These are phyloP conservation scores for Typhlichthys subterraneus DNA, from an alignment of 2,797 vertebrate species.

Conservation along the genomic window DNA sequence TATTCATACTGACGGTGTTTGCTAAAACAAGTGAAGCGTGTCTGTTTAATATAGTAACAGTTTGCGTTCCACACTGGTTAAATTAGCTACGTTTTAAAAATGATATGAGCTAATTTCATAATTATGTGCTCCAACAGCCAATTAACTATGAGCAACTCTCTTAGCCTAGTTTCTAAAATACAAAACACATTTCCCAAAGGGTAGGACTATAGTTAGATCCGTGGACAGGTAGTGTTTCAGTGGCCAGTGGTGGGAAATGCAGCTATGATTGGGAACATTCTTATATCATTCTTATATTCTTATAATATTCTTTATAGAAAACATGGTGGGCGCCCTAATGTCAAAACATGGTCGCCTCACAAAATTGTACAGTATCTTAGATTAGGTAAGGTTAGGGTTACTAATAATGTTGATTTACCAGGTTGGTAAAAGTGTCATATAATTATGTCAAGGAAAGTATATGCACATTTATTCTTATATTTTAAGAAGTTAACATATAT, in stretches of 20 bases:
- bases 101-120: slow-evolving; percentile 25
- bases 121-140: slow-evolving; percentile 43
- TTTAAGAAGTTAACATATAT: no score
- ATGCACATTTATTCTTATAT: slow-evolving; percentile 21
- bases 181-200: slow-evolving; percentile 46
- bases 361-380: no score
- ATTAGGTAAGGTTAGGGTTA: no score
- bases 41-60: not conserved
- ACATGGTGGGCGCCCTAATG: not conserved
- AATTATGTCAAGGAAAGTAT: slow-evolving; percentile 21
- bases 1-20: slow-evolving; percentile 11
- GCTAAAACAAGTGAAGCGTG: slow-evolving; percentile 21
- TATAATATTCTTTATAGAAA: no score
- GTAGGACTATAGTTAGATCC: slow-evolving; percentile 20
- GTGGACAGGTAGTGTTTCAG: slow-evolving; percentile 27
- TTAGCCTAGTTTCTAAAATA: slow-evolving; percentile 53
- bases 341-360: no score
- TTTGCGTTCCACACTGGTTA: slow-evolving; percentile 22
- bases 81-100: slow-evolving; percentile 21
- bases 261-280: not conserved
- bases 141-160: slow-evolving; percentile 44
- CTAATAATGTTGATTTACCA: no score
- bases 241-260: not conserved
- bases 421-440: no score
- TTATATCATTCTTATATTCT: no score